Evolutionary conservation across 2,888 invertebrate genomes (phyloP).

Genomic region (Geophilus truncorum): DNA sequence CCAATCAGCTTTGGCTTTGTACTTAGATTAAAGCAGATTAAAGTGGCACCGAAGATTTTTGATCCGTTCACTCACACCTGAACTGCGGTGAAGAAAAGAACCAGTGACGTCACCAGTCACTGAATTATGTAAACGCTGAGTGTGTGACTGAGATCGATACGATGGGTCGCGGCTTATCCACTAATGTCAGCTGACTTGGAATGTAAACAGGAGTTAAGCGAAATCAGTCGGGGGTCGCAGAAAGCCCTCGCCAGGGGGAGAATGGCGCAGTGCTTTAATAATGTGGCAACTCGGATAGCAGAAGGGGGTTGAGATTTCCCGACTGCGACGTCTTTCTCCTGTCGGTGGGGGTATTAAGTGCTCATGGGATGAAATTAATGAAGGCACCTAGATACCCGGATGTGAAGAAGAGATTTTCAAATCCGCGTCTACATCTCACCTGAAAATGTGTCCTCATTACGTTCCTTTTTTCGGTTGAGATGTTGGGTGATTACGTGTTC

Average conservation of each 20-base stretch:
- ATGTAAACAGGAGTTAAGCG: slow-evolving; percentile 15
- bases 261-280: not conserved
- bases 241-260: not conserved
- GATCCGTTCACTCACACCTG: not conserved
- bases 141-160: not conserved
- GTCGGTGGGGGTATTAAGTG: not conserved
- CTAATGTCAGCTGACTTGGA: not conserved
- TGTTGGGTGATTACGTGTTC: not conserved
- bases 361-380: slow-evolving; percentile 18
- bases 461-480: not conserved
- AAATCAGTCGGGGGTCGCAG: not conserved
- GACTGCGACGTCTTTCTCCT: not conserved
- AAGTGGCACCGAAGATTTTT: not conserved
- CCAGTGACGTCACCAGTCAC: not conserved
- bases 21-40: slow-evolving; percentile 13
- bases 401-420: not conserved
- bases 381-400: not conserved
- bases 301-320: slow-evolving; percentile 1
- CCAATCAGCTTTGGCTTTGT: slow-evolving; percentile 21
- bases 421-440: not conserved
- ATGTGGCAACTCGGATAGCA: not conserved
- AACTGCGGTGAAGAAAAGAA: not conserved
- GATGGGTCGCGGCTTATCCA: not conserved
- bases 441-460: slow-evolving; percentile 10
- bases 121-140: slow-evolving; percentile 4